A percentile compares a stretch with the other conserved stretches of the same genome.
Conservation (phyloP, 2,113 vertebrate species). For the Terrapene triunguis region DNA sequence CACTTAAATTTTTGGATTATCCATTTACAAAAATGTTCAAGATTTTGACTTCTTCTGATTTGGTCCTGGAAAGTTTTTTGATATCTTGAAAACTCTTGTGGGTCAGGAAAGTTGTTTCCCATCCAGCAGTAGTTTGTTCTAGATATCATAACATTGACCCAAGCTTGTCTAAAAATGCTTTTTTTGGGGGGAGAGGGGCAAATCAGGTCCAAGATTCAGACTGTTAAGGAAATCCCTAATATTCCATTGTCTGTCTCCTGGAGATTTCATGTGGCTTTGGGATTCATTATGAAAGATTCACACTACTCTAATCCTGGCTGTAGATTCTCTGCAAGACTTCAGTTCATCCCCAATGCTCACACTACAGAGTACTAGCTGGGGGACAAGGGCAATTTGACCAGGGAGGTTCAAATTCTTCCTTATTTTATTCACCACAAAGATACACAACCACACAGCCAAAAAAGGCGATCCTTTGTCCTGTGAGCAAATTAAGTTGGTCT, state of each 20-base stretch:
- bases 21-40: neutral
- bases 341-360: conserved; percentile 24
- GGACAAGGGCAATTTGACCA: conserved; percentile 18
- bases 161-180: conserved; percentile 35
- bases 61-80: neutral
- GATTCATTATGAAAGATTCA: conserved; percentile 52
- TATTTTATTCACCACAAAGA: neutral
- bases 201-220: conserved; percentile 35
- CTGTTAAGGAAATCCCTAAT: conserved; percentile 22
- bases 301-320: neutral
- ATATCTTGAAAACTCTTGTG: neutral
- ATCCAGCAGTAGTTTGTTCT: conserved; percentile 17
- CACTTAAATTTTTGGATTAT: neutral
- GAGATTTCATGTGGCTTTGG: conserved; percentile 63
- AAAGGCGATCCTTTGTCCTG: neutral
- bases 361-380: neutral
- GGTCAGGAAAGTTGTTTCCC: neutral
- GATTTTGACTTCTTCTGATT: neutral
- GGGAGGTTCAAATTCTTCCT: conserved; percentile 20
- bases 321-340: neutral
- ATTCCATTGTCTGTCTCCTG: conserved; percentile 62
- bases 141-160: neutral
- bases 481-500: neutral
- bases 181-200: neutral
- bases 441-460: neutral